These are phyloP conservation scores for Zelleria hepariella DNA, from an alignment of 2,888 invertebrate species.

Conservation along the genomic window DNA sequence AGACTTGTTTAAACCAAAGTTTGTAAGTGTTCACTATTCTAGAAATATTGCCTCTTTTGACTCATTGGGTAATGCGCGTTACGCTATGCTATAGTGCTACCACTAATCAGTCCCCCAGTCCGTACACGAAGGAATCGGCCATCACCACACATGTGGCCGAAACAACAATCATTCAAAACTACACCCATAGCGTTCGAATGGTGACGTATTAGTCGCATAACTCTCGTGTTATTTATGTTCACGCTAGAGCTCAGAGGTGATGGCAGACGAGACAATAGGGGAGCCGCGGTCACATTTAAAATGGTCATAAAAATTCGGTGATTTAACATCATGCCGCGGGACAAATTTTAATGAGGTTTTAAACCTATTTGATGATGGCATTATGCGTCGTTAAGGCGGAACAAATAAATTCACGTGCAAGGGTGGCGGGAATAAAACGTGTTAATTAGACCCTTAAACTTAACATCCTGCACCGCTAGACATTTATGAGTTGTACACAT, in stretches of 20 bases:
- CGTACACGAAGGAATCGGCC: not conserved
- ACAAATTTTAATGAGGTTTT: slow-evolving; percentile 2
- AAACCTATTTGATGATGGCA: not conserved
- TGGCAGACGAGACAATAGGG: not conserved
- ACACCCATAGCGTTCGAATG: not conserved
- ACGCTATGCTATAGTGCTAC: too few relatives aligned
- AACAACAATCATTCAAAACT: not conserved
- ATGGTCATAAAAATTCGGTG: slow-evolving; percentile 1
- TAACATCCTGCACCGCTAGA: not conserved
- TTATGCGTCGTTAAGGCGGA: not conserved
- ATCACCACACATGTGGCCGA: not conserved
- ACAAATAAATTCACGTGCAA: not conserved
- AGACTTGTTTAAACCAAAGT: too few relatives aligned
- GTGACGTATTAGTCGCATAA: not conserved
- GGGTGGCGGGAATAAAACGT: not conserved
- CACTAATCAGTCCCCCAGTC: not conserved
- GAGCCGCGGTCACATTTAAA: not conserved
- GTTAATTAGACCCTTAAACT: not conserved
- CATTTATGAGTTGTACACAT: not conserved
- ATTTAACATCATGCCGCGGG: not conserved
- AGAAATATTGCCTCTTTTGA: too few relatives aligned
- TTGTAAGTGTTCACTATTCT: too few relatives aligned
- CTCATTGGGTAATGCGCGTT: too few relatives aligned
- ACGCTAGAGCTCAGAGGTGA: not conserved
- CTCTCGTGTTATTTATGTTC: not conserved